A percentile compares a stretch with the other conserved stretches of the same genome.
These are phyloP conservation scores for Agrochola circellaris DNA, from an alignment of 2,888 invertebrate species.

Conservation along the genomic window DNA sequence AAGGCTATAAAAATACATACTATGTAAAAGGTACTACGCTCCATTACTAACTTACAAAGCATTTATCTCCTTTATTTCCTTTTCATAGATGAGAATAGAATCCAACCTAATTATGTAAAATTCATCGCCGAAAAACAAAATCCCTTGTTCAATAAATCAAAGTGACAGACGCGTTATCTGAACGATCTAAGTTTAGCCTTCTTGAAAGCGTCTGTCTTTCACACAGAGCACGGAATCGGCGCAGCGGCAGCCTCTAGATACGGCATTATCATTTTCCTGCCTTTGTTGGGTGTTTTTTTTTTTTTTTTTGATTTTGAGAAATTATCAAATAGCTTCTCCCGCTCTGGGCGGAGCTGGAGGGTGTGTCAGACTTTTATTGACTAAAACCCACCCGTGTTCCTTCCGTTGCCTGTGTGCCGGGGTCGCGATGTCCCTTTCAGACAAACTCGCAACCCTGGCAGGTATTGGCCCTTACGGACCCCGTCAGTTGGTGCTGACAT, in stretches of 20 bases:
- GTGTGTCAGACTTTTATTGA: too few species aligned
- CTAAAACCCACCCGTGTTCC: too few species aligned
- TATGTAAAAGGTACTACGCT: too few species aligned
- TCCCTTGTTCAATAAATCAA: conserved; percentile 52
- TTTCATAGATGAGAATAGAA: conserved; percentile 24
- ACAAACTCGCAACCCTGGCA: too few species aligned
- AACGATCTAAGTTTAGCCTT: conserved; percentile 48
- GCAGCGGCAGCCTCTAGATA: neutral
- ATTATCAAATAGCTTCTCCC: too few species aligned
- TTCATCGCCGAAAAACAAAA: conserved; percentile 47
- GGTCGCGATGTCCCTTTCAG: too few species aligned
- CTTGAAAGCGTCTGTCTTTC: conserved; percentile 43
- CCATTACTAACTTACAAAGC: conserved; percentile 5
- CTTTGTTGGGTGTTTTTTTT: too few species aligned
- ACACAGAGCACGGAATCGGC: neutral
- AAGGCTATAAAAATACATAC: neutral
- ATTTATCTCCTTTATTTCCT: conserved; percentile 20
- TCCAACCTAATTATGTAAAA: conserved; percentile 44
- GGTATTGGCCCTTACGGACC: too few species aligned
- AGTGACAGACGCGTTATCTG: conserved; percentile 46
- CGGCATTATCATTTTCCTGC: neutral
- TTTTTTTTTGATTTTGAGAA: too few species aligned
- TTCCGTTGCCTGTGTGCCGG: too few species aligned
- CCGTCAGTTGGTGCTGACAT: too few species aligned
- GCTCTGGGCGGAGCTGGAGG: too few species aligned